phyloP scores from a whole-genome alignment of 2,888 invertebrate species.

The Lutraria lutraria region DNA sequence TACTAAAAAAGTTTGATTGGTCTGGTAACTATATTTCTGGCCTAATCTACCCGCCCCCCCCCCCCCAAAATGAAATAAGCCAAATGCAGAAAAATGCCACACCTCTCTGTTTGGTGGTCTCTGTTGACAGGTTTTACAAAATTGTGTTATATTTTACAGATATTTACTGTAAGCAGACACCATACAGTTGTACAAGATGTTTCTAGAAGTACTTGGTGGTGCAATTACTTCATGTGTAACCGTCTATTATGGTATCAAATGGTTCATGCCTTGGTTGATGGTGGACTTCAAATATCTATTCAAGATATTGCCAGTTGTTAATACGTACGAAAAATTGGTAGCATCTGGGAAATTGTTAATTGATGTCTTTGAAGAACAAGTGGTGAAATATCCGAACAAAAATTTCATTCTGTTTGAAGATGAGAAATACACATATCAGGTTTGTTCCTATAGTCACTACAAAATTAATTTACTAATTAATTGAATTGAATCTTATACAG shows the following conservation, averaged over 20 bases:
- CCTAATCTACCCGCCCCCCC: too few species aligned
- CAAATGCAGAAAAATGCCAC: too few species aligned
- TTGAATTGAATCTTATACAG: too few species aligned
- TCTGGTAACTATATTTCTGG: too few species aligned
- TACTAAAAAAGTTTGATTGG: too few species aligned
- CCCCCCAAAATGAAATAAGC: too few species aligned
- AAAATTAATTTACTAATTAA: background rate
- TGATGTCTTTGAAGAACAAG: slow-evolving; percentile 78
- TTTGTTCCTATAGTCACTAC: background rate
- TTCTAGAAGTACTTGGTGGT: slow-evolving; percentile 25
- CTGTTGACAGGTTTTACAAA: too few species aligned
- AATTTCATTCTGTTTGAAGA: slow-evolving; percentile 77
- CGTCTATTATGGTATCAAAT: slow-evolving; percentile 16
- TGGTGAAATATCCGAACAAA: slow-evolving; percentile 70
- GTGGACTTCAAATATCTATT: slow-evolving; percentile 39
- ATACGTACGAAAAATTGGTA: background rate
- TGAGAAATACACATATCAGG: slow-evolving; percentile 74
- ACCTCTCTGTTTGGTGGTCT: too few species aligned
- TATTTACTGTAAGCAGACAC: background rate
- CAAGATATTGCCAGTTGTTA: slow-evolving; percentile 15
- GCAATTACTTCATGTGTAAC: slow-evolving; percentile 22
- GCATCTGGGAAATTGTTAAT: slow-evolving; percentile 57
- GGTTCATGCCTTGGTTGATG: slow-evolving; percentile 48
- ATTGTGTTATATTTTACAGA: too few species aligned
- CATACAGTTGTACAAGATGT: background rate